Conservation (phyloP, 1,140 invertebrate species). For the Proales similis region DNA sequence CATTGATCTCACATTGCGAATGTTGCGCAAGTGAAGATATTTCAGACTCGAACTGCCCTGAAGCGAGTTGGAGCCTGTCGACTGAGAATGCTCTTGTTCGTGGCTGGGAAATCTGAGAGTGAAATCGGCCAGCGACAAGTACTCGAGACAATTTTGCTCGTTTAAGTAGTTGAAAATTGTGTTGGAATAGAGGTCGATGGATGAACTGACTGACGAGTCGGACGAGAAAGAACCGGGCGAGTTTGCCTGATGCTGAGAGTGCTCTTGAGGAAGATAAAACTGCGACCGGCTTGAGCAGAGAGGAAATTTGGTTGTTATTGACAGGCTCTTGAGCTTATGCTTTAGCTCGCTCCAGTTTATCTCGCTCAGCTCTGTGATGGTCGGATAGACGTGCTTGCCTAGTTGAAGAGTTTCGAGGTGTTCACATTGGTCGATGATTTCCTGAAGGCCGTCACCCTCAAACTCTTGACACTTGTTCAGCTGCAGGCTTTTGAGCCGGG, state of each 20-base stretch:
- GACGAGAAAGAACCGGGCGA: constrained; percentile 12
- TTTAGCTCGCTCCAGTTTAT: constrained; percentile 23
- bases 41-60: not conserved
- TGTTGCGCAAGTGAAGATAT: constrained; percentile 13
- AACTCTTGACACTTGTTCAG: constrained; percentile 25
- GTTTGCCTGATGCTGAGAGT: not conserved
- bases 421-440: constrained; percentile 3
- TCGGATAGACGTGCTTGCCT: constrained; percentile 28
- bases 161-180: constrained; percentile 12
- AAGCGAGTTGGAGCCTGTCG: not conserved
- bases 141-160: constrained; percentile 8
- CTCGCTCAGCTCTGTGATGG: constrained; percentile 5
- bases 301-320: constrained; percentile 26
- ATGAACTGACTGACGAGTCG: not conserved
- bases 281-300: too few species aligned
- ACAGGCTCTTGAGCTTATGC: constrained; percentile 1
- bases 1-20: constrained; percentile 18
- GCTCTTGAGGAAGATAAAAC: too few species aligned
- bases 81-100: too few species aligned
- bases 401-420: constrained; percentile 32
- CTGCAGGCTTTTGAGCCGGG: constrained; percentile 18
- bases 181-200: constrained; percentile 24
- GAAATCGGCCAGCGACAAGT: constrained; percentile 21
- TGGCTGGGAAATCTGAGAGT: constrained; percentile 9
- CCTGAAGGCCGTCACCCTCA: constrained; percentile 16